These are phyloP conservation scores for Amyelois transitella DNA, from an alignment of 1,140 invertebrate genomes.

Conservation along the genomic window DNA sequence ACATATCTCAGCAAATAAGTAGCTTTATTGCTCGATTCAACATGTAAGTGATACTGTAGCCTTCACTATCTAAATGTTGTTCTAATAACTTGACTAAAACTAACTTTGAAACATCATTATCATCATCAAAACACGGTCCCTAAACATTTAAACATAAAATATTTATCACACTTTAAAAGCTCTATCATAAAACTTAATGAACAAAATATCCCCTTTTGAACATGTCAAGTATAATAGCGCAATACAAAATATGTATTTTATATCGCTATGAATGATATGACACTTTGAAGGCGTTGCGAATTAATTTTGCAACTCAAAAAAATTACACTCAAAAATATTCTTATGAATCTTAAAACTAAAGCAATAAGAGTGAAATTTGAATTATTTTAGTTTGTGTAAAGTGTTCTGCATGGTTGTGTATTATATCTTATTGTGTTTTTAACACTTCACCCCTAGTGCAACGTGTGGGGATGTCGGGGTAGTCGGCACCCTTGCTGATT, in stretches of 20 bases:
- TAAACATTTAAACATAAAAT: constrained; percentile 14
- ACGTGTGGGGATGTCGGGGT: constrained; percentile 32
- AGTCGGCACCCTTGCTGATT: constrained; percentile 69
- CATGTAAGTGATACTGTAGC: too few relatives aligned
- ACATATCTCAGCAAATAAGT: too few relatives aligned
- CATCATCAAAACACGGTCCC: background rate
- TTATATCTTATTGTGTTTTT: constrained; percentile 69
- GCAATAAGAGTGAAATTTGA: constrained; percentile 9
- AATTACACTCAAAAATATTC: background rate
- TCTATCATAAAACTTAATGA: constrained; percentile 40
- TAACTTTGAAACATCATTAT: too few relatives aligned
- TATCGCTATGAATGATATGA: constrained; percentile 68
- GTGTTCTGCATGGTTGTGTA: constrained; percentile 16
- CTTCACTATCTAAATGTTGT: too few relatives aligned
- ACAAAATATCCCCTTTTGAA: constrained; percentile 40
- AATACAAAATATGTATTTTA: constrained; percentile 69
- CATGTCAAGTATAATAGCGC: constrained; percentile 45
- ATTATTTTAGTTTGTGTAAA: constrained; percentile 6
- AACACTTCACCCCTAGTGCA: constrained; percentile 54
- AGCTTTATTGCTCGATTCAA: too few relatives aligned
- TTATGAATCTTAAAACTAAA: constrained; percentile 5
- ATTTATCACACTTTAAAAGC: constrained; percentile 41
- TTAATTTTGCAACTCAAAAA: constrained; percentile 38
- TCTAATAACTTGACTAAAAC: too few relatives aligned
- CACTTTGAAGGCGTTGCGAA: constrained; percentile 69